phyloP scores from a whole-genome alignment of 2,113 vertebrate genomes.

The Cryptomyrus ogoouensis region DNA sequence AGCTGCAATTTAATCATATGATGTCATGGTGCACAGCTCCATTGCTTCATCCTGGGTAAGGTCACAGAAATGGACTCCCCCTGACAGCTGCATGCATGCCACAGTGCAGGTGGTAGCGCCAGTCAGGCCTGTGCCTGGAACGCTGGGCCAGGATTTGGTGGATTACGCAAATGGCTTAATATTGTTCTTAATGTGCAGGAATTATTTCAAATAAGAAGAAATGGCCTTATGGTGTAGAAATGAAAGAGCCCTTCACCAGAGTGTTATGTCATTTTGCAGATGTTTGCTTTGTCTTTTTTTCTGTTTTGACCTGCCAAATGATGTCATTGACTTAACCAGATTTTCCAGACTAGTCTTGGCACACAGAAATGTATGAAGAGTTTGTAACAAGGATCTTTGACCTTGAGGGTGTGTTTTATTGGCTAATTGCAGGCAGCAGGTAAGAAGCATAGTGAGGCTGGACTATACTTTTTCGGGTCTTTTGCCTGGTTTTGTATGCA shows the following conservation, averaged over 20 bases:
- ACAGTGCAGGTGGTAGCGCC: neutral
- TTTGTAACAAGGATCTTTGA: neutral
- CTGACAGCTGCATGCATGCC: neutral
- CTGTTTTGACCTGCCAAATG: neutral
- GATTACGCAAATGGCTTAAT: slow-evolving; percentile 52
- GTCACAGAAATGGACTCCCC: slow-evolving; percentile 12
- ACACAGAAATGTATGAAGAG: neutral
- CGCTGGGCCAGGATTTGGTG: slow-evolving; percentile 48
- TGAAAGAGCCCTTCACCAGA: neutral
- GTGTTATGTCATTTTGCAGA: neutral
- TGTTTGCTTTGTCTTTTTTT: slow-evolving; percentile 3
- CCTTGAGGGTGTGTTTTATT: neutral
- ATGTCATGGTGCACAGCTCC: neutral
- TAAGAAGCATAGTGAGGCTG: neutral
- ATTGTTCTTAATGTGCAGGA: slow-evolving; percentile 41
- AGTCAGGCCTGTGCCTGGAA: neutral
- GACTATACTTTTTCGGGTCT: neutral
- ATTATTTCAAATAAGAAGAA: slow-evolving; percentile 34
- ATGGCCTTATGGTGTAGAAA: neutral
- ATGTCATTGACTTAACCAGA: neutral
- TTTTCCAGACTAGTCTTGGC: neutral
- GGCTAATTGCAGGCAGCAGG: neutral
- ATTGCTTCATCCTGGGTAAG: neutral
- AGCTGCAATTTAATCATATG: neutral
- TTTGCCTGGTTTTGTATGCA: neutral